phyloP scores from a whole-genome alignment of 1,140 invertebrate species.

The Drosophila nasuta region DNA sequence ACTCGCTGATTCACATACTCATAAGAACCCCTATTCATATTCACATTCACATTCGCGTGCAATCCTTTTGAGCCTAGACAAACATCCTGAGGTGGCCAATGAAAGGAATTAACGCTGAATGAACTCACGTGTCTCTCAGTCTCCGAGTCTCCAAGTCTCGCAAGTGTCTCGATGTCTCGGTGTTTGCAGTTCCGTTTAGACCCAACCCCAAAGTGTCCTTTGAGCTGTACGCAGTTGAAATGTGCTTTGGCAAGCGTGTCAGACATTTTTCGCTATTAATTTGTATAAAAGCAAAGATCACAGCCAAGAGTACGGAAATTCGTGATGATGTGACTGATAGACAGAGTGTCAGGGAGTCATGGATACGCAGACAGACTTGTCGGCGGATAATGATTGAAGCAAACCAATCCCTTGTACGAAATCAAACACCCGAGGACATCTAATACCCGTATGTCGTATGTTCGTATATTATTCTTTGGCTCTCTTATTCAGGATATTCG shows the following conservation, averaged over 20 bases:
- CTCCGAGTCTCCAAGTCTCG: no score
- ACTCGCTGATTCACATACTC: slow-evolving; percentile 31
- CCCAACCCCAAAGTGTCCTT: slow-evolving; percentile 23
- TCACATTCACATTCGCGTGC: slow-evolving; percentile 2
- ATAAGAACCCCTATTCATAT: neutral
- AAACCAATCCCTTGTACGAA: slow-evolving; percentile 54
- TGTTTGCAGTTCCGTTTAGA: slow-evolving; percentile 30
- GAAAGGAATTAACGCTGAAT: slow-evolving; percentile 44
- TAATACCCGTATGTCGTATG: neutral
- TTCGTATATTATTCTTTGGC: neutral
- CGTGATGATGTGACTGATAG: slow-evolving; percentile 25
- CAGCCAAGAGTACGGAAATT: slow-evolving; percentile 40
- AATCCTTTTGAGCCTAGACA: slow-evolving; percentile 50
- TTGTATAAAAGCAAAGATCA: slow-evolving; percentile 62
- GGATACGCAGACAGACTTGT: neutral
- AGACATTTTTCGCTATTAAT: slow-evolving; percentile 62
- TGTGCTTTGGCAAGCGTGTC: slow-evolving; percentile 37
- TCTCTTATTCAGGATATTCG: neutral
- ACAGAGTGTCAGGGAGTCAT: neutral
- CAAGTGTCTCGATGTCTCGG: neutral
- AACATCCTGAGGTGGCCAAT: slow-evolving; percentile 39
- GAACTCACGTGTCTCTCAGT: slow-evolving; percentile 38
- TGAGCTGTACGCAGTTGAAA: slow-evolving; percentile 37
- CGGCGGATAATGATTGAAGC: slow-evolving; percentile 54
- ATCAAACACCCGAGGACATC: slow-evolving; percentile 58